Evolutionary conservation across 2,113 vertebrate genomes (phyloP), one percentile per base, ranked within the genome.

Genomic region (Otus sunia): DNA sequence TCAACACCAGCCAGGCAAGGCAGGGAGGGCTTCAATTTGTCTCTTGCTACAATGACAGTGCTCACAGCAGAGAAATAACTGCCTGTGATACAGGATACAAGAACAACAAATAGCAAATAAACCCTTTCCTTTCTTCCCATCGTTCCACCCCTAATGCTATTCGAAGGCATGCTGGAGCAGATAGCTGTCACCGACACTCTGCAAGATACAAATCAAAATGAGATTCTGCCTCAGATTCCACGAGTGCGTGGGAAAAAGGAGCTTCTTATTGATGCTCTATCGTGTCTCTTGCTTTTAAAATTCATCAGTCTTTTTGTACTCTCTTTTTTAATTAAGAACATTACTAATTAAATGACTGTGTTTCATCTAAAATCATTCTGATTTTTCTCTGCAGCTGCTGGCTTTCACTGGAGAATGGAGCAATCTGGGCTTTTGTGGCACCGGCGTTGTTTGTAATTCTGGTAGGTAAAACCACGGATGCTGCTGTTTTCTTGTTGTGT

Each of bases 391-490:
- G 52, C 98, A 99, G 99, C 96, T 99, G 99, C 95, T 99, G 99
- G 99, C 97, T 99, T 25, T 99, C 99, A 1, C 95, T 99, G 80
- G 96, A 98, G 73, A 98, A 98, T 0, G 99, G 99, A 7, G 98
- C 99, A 37, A 98, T 99, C 97, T 99, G 99, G 99, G 99, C 99
- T 30, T 99, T 99, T n/a, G 99, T 99, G 92, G 99, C 99, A 8
- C 99, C 99, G 0, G 99, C 99, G 2, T 91, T 99, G 87, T 98
- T 99, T 89, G 98, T 99, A 26, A 99, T 99, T 37, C 96, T 99
- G 99, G 99, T 99, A 98, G 88, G 99, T 98, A 21, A 62, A 37
- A 2, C 9, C 26, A 1, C 0, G 5, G 29, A 86, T 39, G 53
- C 55, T 62, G 27, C 73, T 25, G 5, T 1, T 41, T 29, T 32